These are phyloP conservation scores for Cinclus mexicanus DNA, from an alignment of 2,113 vertebrate genomes.

Conservation along the genomic window DNA sequence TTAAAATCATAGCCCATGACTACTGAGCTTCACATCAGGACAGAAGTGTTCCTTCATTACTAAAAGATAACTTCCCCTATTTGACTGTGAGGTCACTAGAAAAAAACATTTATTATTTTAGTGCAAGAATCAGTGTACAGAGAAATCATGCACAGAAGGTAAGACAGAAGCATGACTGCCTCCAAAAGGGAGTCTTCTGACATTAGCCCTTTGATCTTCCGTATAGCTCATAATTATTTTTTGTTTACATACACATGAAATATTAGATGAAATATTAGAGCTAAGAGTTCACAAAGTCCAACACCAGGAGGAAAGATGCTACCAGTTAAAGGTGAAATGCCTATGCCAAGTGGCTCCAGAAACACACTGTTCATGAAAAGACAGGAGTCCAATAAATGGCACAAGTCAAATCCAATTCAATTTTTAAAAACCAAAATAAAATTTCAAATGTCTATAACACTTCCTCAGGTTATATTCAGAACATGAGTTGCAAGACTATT, in stretches of 20 bases:
- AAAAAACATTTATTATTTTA: neutral
- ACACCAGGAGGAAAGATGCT: neutral
- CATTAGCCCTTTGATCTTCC: neutral
- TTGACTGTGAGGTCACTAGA: neutral
- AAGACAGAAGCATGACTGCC: neutral
- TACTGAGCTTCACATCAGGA: neutral
- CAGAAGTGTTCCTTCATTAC: neutral
- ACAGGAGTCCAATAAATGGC: neutral
- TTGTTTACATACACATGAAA: neutral
- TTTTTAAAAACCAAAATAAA: neutral
- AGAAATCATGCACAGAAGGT: neutral
- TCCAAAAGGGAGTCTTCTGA: neutral
- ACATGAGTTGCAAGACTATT: neutral
- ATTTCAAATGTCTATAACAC: neutral
- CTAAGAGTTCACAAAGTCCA: neutral
- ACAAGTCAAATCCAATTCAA: neutral
- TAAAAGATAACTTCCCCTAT: neutral
- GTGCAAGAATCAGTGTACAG: neutral
- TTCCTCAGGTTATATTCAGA: neutral
- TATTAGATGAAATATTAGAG: neutral
- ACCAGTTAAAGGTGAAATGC: neutral
- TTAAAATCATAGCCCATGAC: neutral
- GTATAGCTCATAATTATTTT: neutral
- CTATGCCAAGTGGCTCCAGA: neutral
- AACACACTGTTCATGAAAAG: accelerated